Percentiles rank a stretch among this genome's conserved stretches.
phyloP scores from a whole-genome alignment of 2,888 invertebrate species.

The Tipula helvola region DNA sequence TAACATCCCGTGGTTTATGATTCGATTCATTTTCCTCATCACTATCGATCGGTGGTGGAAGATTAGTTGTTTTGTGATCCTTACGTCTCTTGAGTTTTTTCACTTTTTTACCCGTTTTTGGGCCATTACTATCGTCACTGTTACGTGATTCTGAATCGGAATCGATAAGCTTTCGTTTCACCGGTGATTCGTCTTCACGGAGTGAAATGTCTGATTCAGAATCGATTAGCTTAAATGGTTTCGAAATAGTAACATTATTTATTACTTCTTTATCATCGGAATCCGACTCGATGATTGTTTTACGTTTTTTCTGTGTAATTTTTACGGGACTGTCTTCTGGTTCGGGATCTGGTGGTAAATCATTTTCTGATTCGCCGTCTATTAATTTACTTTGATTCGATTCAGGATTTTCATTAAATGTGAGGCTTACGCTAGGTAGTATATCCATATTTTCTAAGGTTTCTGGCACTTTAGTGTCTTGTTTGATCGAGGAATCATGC shows the following conservation, averaged over 20 bases:
- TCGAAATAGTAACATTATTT: neutral
- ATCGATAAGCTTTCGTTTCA: neutral
- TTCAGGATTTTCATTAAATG: neutral
- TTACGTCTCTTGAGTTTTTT: neutral
- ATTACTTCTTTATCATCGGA: neutral
- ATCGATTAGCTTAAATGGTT: neutral
- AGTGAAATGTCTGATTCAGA: neutral
- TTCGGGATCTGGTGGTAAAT: neutral
- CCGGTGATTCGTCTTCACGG: neutral
- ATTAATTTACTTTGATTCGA: neutral
- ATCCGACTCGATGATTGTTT: neutral
- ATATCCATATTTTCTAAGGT: neutral
- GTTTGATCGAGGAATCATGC: neutral
- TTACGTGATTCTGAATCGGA: neutral
- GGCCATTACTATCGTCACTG: neutral
- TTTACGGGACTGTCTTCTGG: neutral
- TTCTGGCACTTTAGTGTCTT: neutral
- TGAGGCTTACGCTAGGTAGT: neutral
- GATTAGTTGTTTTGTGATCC: neutral
- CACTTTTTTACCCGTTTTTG: neutral
- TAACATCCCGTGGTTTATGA: slow-evolving; percentile 41
- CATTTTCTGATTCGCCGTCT: neutral
- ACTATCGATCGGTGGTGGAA: neutral
- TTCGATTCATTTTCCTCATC: neutral
- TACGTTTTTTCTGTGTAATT: neutral